Conservation (phyloP, 2,888 invertebrate genomes). For the Ichneumon xanthorius region DNA sequence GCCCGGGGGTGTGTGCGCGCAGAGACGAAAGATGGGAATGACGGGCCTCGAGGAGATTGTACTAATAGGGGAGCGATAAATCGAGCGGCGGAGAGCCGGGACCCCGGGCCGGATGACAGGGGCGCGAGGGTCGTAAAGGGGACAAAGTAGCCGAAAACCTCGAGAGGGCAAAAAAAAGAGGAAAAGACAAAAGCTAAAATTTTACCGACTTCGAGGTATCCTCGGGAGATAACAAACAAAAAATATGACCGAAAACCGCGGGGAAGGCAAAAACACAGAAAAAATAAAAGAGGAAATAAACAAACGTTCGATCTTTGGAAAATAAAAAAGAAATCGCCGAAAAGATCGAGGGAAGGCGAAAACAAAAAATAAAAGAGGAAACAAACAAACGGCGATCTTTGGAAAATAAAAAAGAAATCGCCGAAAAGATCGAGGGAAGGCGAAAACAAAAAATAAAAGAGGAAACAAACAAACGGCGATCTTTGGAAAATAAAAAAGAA, state of each 20-base stretch:
- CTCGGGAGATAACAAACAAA: not conserved
- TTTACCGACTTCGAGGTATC: not conserved
- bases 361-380: too few species aligned
- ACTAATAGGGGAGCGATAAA: slow-evolving; percentile 5
- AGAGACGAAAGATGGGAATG: not conserved
- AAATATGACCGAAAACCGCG: not conserved
- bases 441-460: too few species aligned
- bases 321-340: not conserved
- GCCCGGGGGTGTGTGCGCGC: not conserved
- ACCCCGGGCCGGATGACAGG: not conserved
- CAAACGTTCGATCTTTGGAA: too few species aligned
- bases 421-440: not conserved
- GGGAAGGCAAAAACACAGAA: too few species aligned
- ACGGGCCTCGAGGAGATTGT: slow-evolving; percentile 13
- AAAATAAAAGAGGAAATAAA: too few species aligned
- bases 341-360: not conserved
- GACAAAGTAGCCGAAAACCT: not conserved
- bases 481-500: not conserved
- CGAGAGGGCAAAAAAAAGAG: not conserved
- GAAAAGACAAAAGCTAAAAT: not conserved
- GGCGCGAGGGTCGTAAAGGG: not conserved
- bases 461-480: too few species aligned
- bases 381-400: too few species aligned
- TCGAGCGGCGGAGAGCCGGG: not conserved
- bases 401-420: not conserved